Evolutionary conservation across 2,888 invertebrate species (phyloP).

Genomic region (Leptinotarsa rubiginosa): DNA sequence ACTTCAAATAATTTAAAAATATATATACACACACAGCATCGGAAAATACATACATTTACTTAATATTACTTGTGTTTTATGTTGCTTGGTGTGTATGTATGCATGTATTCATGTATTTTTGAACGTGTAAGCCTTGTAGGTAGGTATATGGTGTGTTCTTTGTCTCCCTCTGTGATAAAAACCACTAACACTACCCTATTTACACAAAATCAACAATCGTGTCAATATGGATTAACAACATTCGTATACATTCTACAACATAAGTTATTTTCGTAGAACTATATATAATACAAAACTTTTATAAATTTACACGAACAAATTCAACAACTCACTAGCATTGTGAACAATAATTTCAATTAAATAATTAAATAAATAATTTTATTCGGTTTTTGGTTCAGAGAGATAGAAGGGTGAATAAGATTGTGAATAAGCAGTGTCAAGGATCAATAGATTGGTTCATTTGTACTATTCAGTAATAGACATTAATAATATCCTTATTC

Average conservation of each 20-base stretch:
- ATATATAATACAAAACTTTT: slow-evolving; percentile 30
- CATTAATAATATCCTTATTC: too few relatives aligned
- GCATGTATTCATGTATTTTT: slow-evolving; percentile 65
- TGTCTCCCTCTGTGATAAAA: slow-evolving; percentile 59
- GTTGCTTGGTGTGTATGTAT: slow-evolving; percentile 54
- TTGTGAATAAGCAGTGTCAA: not conserved
- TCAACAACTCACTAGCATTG: not conserved
- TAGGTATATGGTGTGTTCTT: slow-evolving; percentile 53
- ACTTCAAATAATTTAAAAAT: slow-evolving; percentile 61
- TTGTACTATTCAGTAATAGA: not conserved
- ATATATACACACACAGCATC: slow-evolving; percentile 65
- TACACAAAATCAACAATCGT: slow-evolving; percentile 44
- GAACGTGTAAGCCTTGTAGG: slow-evolving; percentile 67
- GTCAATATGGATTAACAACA: slow-evolving; percentile 33
- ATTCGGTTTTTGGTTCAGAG: slow-evolving; percentile 3
- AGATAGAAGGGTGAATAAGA: not conserved
- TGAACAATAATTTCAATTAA: not conserved
- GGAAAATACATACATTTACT: slow-evolving; percentile 67
- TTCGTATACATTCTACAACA: slow-evolving; percentile 32
- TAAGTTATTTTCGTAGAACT: slow-evolving; percentile 22
- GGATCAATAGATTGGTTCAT: not conserved
- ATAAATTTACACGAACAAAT: slow-evolving; percentile 25
- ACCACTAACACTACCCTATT: slow-evolving; percentile 44
- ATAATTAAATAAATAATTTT: not conserved
- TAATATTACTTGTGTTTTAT: slow-evolving; percentile 57